Conservation (phyloP, 2,797 vertebrate genomes). For the Pitangus sulphuratus region DNA sequence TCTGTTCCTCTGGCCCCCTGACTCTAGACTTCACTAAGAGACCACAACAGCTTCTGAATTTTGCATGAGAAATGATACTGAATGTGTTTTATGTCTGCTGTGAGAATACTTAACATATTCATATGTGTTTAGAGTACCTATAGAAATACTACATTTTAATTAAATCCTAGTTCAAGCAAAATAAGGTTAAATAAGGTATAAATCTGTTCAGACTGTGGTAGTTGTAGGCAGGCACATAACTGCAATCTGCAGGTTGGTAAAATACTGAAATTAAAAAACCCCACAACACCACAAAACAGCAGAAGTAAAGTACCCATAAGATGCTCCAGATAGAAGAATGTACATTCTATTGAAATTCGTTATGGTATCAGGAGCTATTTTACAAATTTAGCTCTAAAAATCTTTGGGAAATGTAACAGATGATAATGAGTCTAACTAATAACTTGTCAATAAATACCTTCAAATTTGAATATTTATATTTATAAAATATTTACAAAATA, state of each 20-base stretch:
- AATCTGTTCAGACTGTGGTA: background rate
- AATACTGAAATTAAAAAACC: background rate
- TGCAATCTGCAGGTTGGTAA: background rate
- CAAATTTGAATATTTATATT: background rate
- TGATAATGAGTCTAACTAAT: background rate
- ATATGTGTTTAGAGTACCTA: background rate
- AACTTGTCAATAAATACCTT: background rate
- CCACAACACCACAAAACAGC: background rate
- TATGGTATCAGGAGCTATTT: background rate
- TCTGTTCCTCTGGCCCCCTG: background rate
- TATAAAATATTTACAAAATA: too few species aligned
- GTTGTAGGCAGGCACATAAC: background rate
- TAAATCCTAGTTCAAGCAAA: background rate
- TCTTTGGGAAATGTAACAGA: background rate
- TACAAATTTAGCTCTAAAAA: background rate
- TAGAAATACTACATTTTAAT: background rate
- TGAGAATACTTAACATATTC: background rate
- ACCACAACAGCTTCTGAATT: background rate
- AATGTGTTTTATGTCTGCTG: background rate
- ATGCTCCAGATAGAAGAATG: background rate
- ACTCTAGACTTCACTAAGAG: background rate
- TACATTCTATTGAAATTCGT: background rate
- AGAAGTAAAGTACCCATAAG: background rate
- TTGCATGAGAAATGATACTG: background rate
- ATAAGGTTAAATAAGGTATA: background rate